Evolutionary conservation across 2,113 vertebrate genomes (phyloP).

Genomic region (Sinocyclocheilus maitianheensis): DNA sequence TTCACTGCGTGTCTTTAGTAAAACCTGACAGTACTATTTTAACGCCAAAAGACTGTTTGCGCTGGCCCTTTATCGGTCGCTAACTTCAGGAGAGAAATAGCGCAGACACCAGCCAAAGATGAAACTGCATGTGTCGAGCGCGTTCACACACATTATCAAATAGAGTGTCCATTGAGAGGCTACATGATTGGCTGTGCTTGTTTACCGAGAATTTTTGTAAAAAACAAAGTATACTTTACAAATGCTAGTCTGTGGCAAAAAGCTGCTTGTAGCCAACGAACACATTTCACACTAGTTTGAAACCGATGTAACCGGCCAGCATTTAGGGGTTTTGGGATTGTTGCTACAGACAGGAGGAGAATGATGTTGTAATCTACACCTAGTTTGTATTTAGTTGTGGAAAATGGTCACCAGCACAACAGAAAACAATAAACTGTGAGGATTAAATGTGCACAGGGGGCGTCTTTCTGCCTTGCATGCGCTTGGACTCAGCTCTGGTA

Average conservation of each 20-base stretch:
- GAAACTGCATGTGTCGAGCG: too few relatives aligned
- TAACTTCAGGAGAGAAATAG: too few relatives aligned
- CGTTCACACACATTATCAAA: too few relatives aligned
- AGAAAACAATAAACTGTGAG: background rate
- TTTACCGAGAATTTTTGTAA: too few relatives aligned
- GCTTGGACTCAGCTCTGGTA: background rate
- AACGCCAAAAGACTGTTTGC: too few relatives aligned
- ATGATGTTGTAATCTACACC: background rate
- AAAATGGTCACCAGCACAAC: background rate
- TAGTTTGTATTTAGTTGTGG: background rate
- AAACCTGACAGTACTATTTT: too few relatives aligned
- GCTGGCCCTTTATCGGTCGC: too few relatives aligned
- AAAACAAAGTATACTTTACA: too few relatives aligned
- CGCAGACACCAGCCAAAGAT: too few relatives aligned
- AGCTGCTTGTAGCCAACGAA: background rate
- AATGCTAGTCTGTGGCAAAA: background rate
- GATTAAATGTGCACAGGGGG: background rate
- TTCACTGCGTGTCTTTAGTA: too few relatives aligned
- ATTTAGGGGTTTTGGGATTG: background rate
- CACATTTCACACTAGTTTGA: background rate
- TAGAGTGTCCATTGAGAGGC: too few relatives aligned
- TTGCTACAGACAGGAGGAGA: background rate
- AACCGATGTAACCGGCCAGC: background rate
- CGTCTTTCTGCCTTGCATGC: background rate
- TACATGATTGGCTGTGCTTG: too few relatives aligned